Evolutionary conservation across 2,797 vertebrate genomes (phyloP).

Genomic region (Hyperoplus lanceolatus): DNA sequence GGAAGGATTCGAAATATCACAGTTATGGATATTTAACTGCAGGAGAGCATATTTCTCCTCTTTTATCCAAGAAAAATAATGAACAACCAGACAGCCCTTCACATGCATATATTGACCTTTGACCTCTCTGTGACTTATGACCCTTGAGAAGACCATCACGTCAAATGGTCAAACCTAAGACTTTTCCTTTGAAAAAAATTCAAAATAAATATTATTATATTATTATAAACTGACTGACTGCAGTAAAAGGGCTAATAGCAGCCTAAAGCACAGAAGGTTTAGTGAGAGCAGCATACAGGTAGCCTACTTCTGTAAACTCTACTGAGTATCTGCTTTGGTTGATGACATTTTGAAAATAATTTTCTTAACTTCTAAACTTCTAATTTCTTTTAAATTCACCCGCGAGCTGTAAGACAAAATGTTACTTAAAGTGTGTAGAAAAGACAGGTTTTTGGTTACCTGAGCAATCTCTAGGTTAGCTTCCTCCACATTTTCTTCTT

Average conservation of each 20-base stretch:
- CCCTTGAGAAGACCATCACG: not conserved
- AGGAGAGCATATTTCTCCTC: not conserved
- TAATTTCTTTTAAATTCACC: not conserved
- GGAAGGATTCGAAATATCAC: not conserved
- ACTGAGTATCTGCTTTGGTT: too few relatives aligned
- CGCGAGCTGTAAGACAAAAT: not conserved
- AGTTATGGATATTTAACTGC: not conserved
- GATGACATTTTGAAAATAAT: not conserved
- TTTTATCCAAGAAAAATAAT: not conserved
- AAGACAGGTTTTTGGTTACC: slow-evolving; percentile 64
- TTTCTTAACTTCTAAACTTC: too few relatives aligned
- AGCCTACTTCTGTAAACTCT: not conserved
- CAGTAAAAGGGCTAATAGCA: not conserved
- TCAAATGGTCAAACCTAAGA: not conserved
- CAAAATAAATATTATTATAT: not conserved
- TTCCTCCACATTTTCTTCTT: slow-evolving; percentile 66
- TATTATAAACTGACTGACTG: not conserved
- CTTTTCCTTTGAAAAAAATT: not conserved
- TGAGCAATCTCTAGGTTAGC: slow-evolving; percentile 72
- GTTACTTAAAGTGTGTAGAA: not conserved
- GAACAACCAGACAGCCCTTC: not conserved
- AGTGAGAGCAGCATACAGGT: not conserved
- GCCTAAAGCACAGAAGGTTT: not conserved
- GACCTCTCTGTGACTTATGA: slow-evolving; percentile 26
- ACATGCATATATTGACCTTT: not conserved